A percentile compares a stretch with the other conserved stretches of the same genome.
These are phyloP conservation scores for Saccostrea cuccullata DNA, from an alignment of 1,140 invertebrate genomes.

Conservation along the genomic window DNA sequence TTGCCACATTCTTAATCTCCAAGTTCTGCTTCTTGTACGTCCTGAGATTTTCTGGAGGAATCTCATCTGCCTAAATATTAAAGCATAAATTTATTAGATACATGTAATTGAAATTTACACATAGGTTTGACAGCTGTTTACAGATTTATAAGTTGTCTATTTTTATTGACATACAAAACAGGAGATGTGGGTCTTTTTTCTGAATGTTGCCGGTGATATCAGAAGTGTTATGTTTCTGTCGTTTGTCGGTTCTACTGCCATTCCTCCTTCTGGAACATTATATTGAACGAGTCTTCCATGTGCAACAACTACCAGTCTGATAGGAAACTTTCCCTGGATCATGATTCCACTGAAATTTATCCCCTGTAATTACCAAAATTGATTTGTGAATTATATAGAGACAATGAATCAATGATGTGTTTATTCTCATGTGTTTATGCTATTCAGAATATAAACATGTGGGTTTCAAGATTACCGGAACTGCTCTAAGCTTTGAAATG, in stretches of 20 bases:
- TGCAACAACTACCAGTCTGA: slow-evolving; percentile 2
- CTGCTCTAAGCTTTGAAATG: not conserved
- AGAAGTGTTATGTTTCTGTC: slow-evolving; percentile 25
- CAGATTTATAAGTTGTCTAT: not conserved
- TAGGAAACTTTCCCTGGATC: not conserved
- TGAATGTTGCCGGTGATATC: not conserved
- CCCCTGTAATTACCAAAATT: not conserved
- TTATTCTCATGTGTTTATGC: not conserved
- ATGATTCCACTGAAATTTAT: not conserved
- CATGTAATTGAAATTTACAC: not conserved
- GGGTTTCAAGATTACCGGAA: not conserved
- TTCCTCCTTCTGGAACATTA: not conserved
- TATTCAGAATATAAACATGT: not conserved
- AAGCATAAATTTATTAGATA: not conserved
- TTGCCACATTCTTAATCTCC: not conserved
- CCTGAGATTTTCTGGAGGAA: not conserved
- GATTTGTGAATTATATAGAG: not conserved
- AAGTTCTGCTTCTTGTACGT: not conserved
- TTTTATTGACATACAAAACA: not conserved
- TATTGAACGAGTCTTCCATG: not conserved
- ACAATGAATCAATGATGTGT: too few species aligned
- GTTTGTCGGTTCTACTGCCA: not conserved
- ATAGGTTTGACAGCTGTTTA: not conserved
- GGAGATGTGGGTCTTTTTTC: not conserved
- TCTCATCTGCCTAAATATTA: not conserved